Evolutionary conservation across 2,113 vertebrate species (phyloP), one percentile per base, ranked within the genome.

Genomic region (Laterallus jamaicensis): DNA sequence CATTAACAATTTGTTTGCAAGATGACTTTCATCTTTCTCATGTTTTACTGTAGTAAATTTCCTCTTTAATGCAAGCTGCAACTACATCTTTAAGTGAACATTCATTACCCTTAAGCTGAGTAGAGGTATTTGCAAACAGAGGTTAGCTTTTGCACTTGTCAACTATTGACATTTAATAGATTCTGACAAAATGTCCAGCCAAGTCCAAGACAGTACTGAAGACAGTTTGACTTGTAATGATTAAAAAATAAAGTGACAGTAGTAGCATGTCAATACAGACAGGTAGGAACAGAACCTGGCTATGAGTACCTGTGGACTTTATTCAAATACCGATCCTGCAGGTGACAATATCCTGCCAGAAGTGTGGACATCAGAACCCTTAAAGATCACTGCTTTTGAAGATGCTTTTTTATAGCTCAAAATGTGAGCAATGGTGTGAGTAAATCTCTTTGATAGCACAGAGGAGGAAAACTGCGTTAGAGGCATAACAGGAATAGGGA

Each of bases 1-100:
- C 87, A 87, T 79, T 78, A 89, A 70, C 42, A 87, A 22, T 6
- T 9, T 93, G 29, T 95, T 82, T 92, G 47, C 81, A 94, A 76
- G 50, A 82, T n/a, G 11, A 66, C 58, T 92, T 95, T 66, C 21
- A 50, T 81, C 59, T 62, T 90, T 28, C 32, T 66, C 32, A 2
- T 78, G 20, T 64, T 86, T 87, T 94, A 67, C 54, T 89, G 26
- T 52, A 78, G 52, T 70, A 78, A 81, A 88, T 91, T 95, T 89
- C 84, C 62, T 66, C 70, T 87, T 71, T 58, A 89, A 79, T 37
- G 64, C 42, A 93, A 89, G 42, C 52, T 60, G 83, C 39, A 62
- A 18, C 86, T 88, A 37, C 83, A 91, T 47, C 20, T 11, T 79
- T 68, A 81, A 88, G 60, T 78, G 22, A 52, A 58, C 80, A 95